Percentiles rank a stretch among this genome's conserved stretches.
These are phyloP conservation scores for Rallus limicola DNA, from an alignment of 2,113 vertebrate genomes.

Conservation along the genomic window DNA sequence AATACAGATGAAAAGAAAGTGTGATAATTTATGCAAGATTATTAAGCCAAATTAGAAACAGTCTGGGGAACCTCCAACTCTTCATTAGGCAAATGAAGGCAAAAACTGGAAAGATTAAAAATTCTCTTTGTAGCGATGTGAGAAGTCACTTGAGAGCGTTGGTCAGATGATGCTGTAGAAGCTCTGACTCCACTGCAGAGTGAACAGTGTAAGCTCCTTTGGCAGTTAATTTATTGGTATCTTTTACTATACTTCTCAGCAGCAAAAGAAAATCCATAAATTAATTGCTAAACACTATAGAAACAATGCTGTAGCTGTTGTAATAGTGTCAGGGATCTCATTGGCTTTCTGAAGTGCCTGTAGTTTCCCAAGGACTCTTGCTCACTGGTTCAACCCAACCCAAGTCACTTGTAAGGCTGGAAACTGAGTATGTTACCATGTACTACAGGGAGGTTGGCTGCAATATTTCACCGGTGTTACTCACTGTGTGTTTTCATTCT, in stretches of 20 bases:
- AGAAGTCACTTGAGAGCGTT: neutral
- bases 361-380: neutral
- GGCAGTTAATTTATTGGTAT: neutral
- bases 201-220: neutral
- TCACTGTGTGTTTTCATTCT: neutral
- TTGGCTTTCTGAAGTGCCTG: neutral
- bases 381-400: neutral
- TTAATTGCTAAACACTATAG: neutral
- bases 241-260: neutral
- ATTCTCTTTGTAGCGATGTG: constrained; percentile 4
- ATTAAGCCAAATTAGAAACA: constrained; percentile 37
- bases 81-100: constrained; percentile 19
- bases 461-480: neutral
- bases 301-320: neutral
- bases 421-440: neutral
- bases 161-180: neutral
- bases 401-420: neutral
- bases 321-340: neutral
- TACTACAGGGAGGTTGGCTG: neutral
- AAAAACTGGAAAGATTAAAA: constrained; percentile 7
- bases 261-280: neutral
- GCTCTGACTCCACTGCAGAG: neutral
- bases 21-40: constrained; percentile 50
- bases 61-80: constrained; percentile 13
- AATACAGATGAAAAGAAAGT: constrained; percentile 10